Conservation (phyloP, 2,797 vertebrate genomes). For the Onychomys arenicola region DNA sequence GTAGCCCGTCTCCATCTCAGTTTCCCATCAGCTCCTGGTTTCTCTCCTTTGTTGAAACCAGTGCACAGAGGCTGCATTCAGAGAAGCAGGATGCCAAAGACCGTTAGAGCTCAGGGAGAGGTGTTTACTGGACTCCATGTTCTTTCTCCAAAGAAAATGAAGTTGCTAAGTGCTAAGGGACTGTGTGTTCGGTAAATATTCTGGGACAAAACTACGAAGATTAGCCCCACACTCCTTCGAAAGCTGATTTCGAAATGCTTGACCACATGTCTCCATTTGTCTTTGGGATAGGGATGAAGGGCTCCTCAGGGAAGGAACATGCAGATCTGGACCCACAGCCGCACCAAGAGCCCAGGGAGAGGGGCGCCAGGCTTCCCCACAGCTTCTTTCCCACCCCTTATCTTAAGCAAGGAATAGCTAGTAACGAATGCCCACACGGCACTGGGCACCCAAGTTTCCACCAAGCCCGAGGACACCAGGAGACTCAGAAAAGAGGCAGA, state of each 20-base stretch:
- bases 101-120: not conserved
- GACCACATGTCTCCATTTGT: not conserved
- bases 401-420: not conserved
- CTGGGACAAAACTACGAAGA: not conserved
- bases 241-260: not conserved
- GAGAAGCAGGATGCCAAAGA: not conserved
- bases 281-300: not conserved
- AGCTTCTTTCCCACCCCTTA: not conserved
- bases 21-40: not conserved
- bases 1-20: not conserved
- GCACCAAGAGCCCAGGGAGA: not conserved
- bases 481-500: not conserved
- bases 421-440: fast-evolving
- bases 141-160: constrained; percentile 23
- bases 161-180: not conserved
- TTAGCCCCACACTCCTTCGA: not conserved
- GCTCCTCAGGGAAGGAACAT: not conserved
- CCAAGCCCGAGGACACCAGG: not conserved
- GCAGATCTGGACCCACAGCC: not conserved
- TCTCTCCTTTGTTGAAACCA: not conserved
- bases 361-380: too few species aligned
- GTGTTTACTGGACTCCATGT: not conserved
- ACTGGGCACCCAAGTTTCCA: not conserved
- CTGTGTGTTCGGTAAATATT: not conserved
- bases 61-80: not conserved